Percentiles rank a stretch among this genome's conserved stretches.
Evolutionary conservation across 2,113 vertebrate species (phyloP).

Genomic region (Bos indicus): DNA sequence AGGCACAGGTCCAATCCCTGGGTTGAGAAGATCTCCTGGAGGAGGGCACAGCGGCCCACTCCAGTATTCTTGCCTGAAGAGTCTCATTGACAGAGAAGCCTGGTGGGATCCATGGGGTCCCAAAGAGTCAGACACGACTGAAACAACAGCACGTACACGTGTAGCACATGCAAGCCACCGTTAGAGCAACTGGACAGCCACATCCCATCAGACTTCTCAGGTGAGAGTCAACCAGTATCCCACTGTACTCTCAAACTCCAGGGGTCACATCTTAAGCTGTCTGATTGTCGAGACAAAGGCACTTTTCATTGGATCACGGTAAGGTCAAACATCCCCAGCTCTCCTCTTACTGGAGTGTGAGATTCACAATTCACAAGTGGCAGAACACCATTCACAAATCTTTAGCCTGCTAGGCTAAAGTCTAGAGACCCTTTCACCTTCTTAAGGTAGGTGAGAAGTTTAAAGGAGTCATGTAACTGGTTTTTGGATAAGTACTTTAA

Average conservation of each 20-base stretch:
- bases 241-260: not conserved
- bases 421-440: not conserved
- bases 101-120: not conserved
- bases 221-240: not conserved
- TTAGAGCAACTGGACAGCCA: not conserved
- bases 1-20: not conserved
- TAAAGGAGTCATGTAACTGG: not conserved
- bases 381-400: not conserved
- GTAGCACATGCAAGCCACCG: not conserved
- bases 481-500: not conserved
- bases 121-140: not conserved
- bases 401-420: not conserved
- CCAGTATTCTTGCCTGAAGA: not conserved
- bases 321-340: not conserved
- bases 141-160: accelerated
- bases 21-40: not conserved
- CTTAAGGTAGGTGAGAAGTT: not conserved
- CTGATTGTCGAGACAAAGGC: not conserved
- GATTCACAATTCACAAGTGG: not conserved
- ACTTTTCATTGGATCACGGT: not conserved
- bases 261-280: not conserved
- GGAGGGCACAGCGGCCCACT: not conserved
- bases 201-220: not conserved
- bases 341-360: not conserved
- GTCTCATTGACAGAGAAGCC: not conserved